Evolutionary conservation across 1,140 invertebrate genomes (phyloP).

Genomic region (Myzus persicae): DNA sequence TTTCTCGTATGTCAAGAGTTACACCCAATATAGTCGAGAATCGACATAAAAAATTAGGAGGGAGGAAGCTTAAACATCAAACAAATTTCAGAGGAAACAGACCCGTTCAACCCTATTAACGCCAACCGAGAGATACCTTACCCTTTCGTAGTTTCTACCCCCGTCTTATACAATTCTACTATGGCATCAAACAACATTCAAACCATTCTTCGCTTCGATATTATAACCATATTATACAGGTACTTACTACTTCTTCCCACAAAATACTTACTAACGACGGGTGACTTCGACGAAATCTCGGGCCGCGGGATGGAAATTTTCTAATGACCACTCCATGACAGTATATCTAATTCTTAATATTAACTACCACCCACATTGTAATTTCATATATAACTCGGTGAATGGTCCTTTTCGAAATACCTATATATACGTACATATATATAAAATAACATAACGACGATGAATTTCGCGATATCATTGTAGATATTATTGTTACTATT

Average conservation of each 20-base stretch:
- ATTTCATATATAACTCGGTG: background rate
- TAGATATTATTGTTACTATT: background rate
- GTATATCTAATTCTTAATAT: slow-evolving; percentile 6
- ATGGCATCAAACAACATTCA: background rate
- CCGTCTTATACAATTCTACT: too few species aligned
- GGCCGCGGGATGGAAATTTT: background rate
- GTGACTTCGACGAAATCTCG: background rate
- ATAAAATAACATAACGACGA: background rate
- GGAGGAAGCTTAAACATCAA: too few species aligned
- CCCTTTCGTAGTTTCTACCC: too few species aligned
- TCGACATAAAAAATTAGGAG: too few species aligned
- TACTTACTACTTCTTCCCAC: background rate
- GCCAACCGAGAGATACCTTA: too few species aligned
- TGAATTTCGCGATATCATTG: background rate
- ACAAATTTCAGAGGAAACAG: too few species aligned
- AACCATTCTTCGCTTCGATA: background rate
- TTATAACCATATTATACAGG: background rate
- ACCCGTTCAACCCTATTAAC: too few species aligned
- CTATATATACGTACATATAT: background rate
- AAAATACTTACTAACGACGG: background rate
- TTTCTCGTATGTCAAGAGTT: background rate
- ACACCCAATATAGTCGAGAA: too few species aligned
- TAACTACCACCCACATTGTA: background rate
- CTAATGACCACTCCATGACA: too few species aligned
- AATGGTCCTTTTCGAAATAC: background rate